A percentile compares a stretch with the other conserved stretches of the same genome.
These are phyloP conservation scores for Melangyna quadrimaculata DNA, from an alignment of 2,888 invertebrate species.

Conservation along the genomic window DNA sequence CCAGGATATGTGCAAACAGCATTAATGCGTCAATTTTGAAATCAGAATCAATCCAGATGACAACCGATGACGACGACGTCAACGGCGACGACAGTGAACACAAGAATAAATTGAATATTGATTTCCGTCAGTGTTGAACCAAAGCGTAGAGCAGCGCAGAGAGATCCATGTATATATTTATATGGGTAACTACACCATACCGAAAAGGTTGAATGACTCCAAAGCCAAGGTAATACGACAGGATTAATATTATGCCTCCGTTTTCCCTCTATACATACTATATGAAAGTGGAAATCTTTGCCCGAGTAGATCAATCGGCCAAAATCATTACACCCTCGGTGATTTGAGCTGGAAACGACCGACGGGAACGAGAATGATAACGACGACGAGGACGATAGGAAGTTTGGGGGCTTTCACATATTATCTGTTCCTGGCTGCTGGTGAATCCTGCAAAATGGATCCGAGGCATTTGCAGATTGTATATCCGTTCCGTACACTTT, in stretches of 20 bases:
- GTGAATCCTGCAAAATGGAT: slow-evolving; percentile 16
- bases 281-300: slow-evolving; percentile 3
- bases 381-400: neutral
- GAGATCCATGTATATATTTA: neutral
- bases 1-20: slow-evolving; percentile 46
- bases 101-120: slow-evolving; percentile 68
- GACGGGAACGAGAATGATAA: neutral
- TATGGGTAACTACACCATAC: neutral
- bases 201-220: slow-evolving; percentile 37
- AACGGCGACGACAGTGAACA: neutral
- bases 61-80: slow-evolving; percentile 22
- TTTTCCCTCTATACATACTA: slow-evolving; percentile 3
- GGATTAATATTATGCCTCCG: slow-evolving; percentile 54
- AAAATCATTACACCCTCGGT: slow-evolving; percentile 61
- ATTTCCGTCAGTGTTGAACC: slow-evolving; percentile 24
- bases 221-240: slow-evolving; percentile 41
- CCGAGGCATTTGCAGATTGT: slow-evolving; percentile 48
- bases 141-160: neutral
- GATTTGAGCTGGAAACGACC: slow-evolving; percentile 37
- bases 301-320: slow-evolving; percentile 54
- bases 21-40: slow-evolving; percentile 62
- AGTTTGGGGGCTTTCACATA: neutral
- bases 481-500: neutral
- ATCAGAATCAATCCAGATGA: slow-evolving; percentile 56
- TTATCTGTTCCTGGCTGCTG: neutral